Evolutionary conservation across 2,888 invertebrate genomes (phyloP), one percentile per base, ranked within the genome.

Genomic region (Euspilapteryx auroguttella): DNA sequence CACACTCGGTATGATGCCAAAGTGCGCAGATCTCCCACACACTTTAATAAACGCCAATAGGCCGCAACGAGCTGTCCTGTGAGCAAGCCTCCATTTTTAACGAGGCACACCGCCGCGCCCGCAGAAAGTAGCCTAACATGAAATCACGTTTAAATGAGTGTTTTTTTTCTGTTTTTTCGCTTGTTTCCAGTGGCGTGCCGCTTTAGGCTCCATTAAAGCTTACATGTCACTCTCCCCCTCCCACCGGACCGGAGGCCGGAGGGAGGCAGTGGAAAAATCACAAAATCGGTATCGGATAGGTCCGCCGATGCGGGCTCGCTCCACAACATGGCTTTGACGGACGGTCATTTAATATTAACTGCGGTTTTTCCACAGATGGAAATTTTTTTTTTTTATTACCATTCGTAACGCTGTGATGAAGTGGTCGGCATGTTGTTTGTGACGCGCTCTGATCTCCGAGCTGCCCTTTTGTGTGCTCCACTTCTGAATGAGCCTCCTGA

Each of bases 291-390:
- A 69, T 68, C 54, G 68, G 62, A 56, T 55, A 56, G 55, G 55
- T 56, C 64, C 66, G 65, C 55, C 61, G 47, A 57, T 52, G 61
- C 44, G 52, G 41, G 49, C 37, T 45, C 49, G 50, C 55, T 53
- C 52, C 45, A 62, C 68, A 63, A 68, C 64, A 64, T 62, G 61
- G 64, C 65, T 73, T 75, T 75, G 75, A 73, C 64, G 65, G 57
- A 71, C 66, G 68, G 57, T 69, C 71, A 71, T 75, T 73, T 75
- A 73, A 73, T 75, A 75, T 75, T 73, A 68, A 73, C 75, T 69
- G 75, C 52, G 73, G 73, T 71, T 71, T 68, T 63, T 55, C 64
- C 66, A 56, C 69, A 71, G 68, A 71, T 73, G 73, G 65, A 64
- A 71, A 68, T 66, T 59, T 64, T 69, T 68, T 71, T 71, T 71